Percentiles rank a stretch among this genome's conserved stretches.
Conservation (phyloP, 2,113 vertebrate genomes). For the Lonchura striata region DNA sequence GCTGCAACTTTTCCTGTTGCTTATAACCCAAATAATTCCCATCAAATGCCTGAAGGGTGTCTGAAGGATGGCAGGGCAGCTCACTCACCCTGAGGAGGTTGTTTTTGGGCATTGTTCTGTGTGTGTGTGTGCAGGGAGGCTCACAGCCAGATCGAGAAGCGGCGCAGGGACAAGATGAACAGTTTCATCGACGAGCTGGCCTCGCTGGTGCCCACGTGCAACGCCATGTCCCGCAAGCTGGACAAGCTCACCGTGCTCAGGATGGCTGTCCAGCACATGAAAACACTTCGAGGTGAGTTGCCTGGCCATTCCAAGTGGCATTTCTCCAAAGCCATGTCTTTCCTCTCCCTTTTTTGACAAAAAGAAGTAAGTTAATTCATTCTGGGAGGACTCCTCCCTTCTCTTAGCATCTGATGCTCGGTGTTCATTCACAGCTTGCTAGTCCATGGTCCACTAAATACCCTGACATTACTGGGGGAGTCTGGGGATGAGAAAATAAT, state of each 20-base stretch:
- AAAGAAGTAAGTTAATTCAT: not conserved
- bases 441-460: not conserved
- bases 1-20: not conserved
- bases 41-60: not conserved
- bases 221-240: slow-evolving; percentile 96
- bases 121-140: slow-evolving; percentile 83
- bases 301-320: not conserved
- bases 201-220: slow-evolving; percentile 94
- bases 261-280: slow-evolving; percentile 99
- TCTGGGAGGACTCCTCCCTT: not conserved
- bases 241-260: slow-evolving; percentile 96
- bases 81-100: not conserved
- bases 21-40: not conserved
- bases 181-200: slow-evolving; percentile 98
- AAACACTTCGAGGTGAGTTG: slow-evolving; percentile 90
- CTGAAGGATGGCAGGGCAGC: not conserved
- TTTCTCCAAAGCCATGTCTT: not conserved
- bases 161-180: slow-evolving; percentile 98
- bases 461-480: not conserved
- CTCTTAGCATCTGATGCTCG: not conserved
- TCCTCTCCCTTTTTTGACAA: not conserved
- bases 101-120: not conserved
- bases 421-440: not conserved
- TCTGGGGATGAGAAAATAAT: not conserved
- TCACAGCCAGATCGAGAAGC: slow-evolving; percentile 97